Evolutionary conservation across 2,797 vertebrate genomes (phyloP), one percentile per base, ranked within the genome.

Genomic region (Harpagifer antarcticus): DNA sequence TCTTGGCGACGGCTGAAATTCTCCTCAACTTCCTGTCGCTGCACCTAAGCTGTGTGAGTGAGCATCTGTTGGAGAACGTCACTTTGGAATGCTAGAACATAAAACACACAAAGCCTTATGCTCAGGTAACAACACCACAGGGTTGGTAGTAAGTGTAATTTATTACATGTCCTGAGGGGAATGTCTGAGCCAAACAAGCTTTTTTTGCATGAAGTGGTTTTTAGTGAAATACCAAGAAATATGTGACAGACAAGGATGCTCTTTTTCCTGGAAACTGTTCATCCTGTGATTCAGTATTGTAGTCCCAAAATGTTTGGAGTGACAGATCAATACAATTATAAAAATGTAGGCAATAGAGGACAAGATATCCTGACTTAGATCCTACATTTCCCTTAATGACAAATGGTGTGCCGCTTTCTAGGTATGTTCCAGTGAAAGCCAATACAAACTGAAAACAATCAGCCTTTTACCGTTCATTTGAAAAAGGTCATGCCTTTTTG

Each of bases 21-120:
- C 83, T 84, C 84, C 85, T 85, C 68, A 73, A 64, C 80, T 83
- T 85, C 70, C 78, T 83, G 66, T 45, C 45, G 13, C 58, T 73
- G 69, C 66, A 68, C 63, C 74, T 56, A 27, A 52, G 58, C 52
- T 60, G 43, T n/a, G 11, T 48, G 44, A 23, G 13, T 4, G 1
- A 9, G 6, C 2, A 20, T 33, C 44, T 53, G 20, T n/a, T 31
- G 66, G 69, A 69, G 72, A 82, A 83, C 74, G 69, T 84, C 62
- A 45, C 54, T 50, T 49, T 19, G 80, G 80, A 72, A 85, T 72
- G 50, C 20, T 16, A 47, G 3, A 33, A 78, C 74, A 67, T 20
- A 78, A 73, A 85, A 75, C 67, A 56, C 33, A 40, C 14, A 55
- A 17, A 44, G 20, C 62, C 69, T 84, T 72, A 58, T 0, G 10